Percentiles rank a stretch among this genome's conserved stretches.
Evolutionary conservation across 1,140 invertebrate genomes (phyloP).

Genomic region (Eubasilissa regina): DNA sequence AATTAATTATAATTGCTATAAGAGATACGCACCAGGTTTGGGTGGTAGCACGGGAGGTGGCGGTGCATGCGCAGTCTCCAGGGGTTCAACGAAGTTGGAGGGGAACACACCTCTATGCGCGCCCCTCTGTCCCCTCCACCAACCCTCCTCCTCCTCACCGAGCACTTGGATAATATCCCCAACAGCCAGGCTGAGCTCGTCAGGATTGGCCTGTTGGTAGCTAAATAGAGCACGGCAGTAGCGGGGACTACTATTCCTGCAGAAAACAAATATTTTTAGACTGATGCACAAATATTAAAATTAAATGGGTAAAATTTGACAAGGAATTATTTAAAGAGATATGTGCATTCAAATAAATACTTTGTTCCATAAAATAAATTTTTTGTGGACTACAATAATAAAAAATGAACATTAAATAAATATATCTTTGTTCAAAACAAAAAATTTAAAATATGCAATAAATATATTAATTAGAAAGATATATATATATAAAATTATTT

Average conservation of each 20-base stretch:
- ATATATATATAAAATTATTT: no score
- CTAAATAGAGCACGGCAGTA: slow-evolving; percentile 90
- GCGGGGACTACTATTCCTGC: slow-evolving; percentile 72
- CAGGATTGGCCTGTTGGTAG: slow-evolving; percentile 92
- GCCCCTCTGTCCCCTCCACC: slow-evolving; percentile 87
- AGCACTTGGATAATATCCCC: slow-evolving; percentile 91
- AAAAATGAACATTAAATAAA: no score
- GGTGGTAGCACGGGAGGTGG: slow-evolving; percentile 74
- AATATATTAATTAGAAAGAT: no score
- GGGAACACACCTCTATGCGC: slow-evolving; percentile 90
- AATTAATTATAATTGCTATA: no score
- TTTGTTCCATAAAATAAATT: no score
- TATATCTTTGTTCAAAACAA: no score
- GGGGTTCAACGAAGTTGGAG: slow-evolving; percentile 92
- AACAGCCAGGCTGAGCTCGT: slow-evolving; percentile 89
- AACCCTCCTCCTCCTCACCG: slow-evolving; percentile 91
- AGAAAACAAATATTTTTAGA: slow-evolving; percentile 47
- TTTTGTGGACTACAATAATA: no score
- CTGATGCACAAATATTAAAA: no score
- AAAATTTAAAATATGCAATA: no score
- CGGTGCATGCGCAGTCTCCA: slow-evolving; percentile 68
- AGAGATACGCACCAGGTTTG: slow-evolving; percentile 71
- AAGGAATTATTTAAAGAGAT: no score
- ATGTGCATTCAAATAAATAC: no score
- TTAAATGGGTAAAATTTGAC: no score